Conservation (phyloP, 2,888 invertebrate genomes). For the Tenthredo distinguenda region DNA sequence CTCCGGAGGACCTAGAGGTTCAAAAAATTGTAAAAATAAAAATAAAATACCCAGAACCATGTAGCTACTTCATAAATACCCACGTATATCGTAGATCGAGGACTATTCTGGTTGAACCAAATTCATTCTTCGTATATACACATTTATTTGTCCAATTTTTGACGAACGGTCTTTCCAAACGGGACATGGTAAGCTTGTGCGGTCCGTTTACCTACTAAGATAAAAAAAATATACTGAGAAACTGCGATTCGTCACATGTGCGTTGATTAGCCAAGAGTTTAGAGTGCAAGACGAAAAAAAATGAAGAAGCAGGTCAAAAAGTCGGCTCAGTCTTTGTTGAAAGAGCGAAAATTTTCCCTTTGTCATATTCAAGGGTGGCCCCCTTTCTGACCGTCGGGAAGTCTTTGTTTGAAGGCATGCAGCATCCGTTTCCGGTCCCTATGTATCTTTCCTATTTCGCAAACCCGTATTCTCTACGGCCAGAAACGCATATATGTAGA, state of each 20-base stretch:
- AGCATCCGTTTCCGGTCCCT: constrained; percentile 74
- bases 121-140: background rate
- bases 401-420: constrained; percentile 65
- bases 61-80: background rate
- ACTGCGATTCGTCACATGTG: background rate
- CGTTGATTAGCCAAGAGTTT: background rate
- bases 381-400: constrained; percentile 48
- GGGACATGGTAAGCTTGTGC: no score
- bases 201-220: background rate
- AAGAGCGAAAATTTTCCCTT: constrained; percentile 32
- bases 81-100: background rate
- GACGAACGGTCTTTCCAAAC: background rate
- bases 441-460: constrained; percentile 57
- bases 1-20: background rate
- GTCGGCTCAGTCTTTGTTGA: constrained; percentile 58
- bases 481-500: background rate
- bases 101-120: background rate
- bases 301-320: constrained; percentile 26
- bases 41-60: background rate
- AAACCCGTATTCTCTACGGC: background rate
- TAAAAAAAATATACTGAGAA: background rate
- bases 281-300: background rate
- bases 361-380: constrained; percentile 54
- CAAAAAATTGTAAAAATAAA: background rate
- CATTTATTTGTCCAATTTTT: background rate